Percentiles rank a stretch among this genome's conserved stretches.
Conservation (phyloP, 2,797 vertebrate genomes). For the Eulemur mongoz region DNA sequence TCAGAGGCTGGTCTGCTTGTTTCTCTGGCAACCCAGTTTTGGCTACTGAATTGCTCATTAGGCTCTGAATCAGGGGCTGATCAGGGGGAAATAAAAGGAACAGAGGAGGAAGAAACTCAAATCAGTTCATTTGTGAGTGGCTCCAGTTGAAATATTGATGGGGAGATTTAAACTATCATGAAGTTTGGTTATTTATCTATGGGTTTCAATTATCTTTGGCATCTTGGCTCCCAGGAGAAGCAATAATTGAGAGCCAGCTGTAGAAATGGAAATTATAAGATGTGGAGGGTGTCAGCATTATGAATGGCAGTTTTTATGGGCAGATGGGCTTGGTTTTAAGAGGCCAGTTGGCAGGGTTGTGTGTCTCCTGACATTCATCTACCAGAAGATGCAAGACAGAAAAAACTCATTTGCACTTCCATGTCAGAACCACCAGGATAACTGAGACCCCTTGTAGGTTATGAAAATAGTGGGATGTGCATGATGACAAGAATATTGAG, state of each 20-base stretch:
- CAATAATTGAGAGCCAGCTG: conserved; percentile 23
- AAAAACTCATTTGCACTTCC: background rate
- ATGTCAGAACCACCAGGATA: background rate
- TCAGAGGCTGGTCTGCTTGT: background rate
- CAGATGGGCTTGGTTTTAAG: conserved; percentile 57
- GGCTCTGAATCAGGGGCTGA: background rate
- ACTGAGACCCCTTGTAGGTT: background rate
- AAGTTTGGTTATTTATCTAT: conserved; percentile 33
- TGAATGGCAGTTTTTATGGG: conserved; percentile 18
- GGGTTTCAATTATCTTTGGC: conserved; percentile 45
- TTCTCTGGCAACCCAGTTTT: conserved; percentile 39
- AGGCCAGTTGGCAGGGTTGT: background rate
- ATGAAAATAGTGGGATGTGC: background rate
- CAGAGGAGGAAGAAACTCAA: background rate
- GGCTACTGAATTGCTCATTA: background rate
- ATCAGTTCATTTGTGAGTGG: conserved; percentile 18
- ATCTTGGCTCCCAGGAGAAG: conserved; percentile 28
- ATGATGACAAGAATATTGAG: background rate
- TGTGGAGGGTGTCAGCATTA: background rate
- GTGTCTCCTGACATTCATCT: conserved; percentile 17
- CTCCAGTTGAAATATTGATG: background rate
- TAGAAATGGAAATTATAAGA: conserved; percentile 39
- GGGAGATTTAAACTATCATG: background rate
- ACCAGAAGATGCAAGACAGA: background rate
- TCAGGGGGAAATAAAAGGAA: background rate